A percentile compares a stretch with the other conserved stretches of the same genome.
phyloP scores from a whole-genome alignment of 2,888 invertebrate species.

The Cancer borealis region DNA sequence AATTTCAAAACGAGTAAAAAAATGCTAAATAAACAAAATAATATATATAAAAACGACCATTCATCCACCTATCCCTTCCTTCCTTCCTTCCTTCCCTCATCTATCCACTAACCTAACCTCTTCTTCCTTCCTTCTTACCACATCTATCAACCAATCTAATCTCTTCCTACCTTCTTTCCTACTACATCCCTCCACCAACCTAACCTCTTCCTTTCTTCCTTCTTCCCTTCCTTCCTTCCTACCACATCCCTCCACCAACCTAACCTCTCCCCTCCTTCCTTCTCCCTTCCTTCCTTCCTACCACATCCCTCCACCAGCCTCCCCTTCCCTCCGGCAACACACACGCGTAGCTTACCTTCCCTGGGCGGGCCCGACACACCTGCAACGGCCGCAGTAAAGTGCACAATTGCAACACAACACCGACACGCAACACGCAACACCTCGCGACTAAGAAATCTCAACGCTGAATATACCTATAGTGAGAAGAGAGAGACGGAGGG shows the following conservation, averaged over 20 bases:
- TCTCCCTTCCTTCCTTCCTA: slow-evolving; percentile 4
- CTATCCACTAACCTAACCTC: background rate
- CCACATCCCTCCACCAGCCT: background rate
- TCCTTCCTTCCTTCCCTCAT: background rate
- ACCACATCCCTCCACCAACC: background rate
- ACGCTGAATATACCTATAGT: background rate
- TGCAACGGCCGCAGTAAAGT: background rate
- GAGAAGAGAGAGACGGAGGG: background rate
- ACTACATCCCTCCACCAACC: background rate
- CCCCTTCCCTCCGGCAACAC: background rate
- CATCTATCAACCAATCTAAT: background rate
- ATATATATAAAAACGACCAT: too few relatives aligned
- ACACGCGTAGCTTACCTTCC: background rate
- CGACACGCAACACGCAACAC: background rate
- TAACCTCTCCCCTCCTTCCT: background rate
- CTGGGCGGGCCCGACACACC: background rate
- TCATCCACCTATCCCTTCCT: too few relatives aligned
- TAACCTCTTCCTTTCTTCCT: background rate
- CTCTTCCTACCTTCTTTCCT: background rate
- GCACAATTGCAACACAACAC: background rate
- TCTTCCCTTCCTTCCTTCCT: background rate
- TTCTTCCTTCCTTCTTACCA: background rate
- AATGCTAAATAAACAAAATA: too few relatives aligned
- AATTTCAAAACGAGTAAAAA: too few relatives aligned
- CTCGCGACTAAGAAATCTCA: background rate